Base-by-base conservation (phyloP, 1,140 invertebrate genomes). In the Zaprionus ghesquierei region DNA sequence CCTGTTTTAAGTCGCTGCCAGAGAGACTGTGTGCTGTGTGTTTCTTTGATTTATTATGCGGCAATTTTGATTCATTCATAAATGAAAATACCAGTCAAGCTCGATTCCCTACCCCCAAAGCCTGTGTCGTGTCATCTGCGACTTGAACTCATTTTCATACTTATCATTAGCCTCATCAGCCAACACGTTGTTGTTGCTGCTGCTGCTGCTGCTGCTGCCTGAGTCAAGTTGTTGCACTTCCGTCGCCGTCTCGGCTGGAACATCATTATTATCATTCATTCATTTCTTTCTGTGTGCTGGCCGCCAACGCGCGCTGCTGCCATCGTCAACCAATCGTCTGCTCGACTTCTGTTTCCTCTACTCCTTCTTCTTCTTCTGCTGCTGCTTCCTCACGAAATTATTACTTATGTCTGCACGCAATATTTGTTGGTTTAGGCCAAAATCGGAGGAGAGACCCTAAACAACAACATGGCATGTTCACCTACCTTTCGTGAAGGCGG, bases 321-420 rank as follows among this genome's bases (percentile, higher is more conserved):
- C 35, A 15, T 77, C 79, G 70, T 77, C 76, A 75, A 55, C 72
- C 80, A 85, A 85, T 85, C 77, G 81, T 80, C 58, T 80, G 68
- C 54, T 59, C 78, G 80, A 85, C 81, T 84, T 85, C 77, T 85
- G 81, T 86, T 85, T 77, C 74, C 74, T 63, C 61, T 69, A 62
- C 70, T 31, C 5, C 15, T 25, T 51, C 61, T 18, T 44, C 51
- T 59, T 44, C 53, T 9, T 33, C 41, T 18, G 23, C 63, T 31
- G 20, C 50, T 69, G 41, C 44, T 60, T 59, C 70, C 65, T 63
- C 60, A 74, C 51, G 46, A 78, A 82, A 82, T 79, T 69, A 70
- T 82, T 69, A 69, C 54, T 61, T 56, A 35, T 76, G 81, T 85
- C 81, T 85, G 81, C 81, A 85, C 81, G 81, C 81, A 85, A 84